Evolutionary conservation across 2,797 vertebrate species (phyloP).

Genomic region (Picus viridis): DNA sequence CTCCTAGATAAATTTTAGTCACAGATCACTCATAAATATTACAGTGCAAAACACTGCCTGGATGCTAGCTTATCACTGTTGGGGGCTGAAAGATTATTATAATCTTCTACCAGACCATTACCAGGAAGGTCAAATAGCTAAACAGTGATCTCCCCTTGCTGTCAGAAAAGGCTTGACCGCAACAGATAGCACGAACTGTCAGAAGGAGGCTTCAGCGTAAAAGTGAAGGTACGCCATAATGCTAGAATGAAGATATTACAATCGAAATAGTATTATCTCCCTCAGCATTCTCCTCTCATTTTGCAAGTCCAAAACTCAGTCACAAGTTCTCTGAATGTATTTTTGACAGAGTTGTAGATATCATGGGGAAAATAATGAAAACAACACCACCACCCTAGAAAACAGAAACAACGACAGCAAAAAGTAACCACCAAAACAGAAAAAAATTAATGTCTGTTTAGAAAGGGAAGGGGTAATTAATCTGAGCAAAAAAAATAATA

Average conservation of each 20-base stretch:
- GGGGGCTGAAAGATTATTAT: constrained; percentile 64
- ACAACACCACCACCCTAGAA: not conserved
- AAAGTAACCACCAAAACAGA: not conserved
- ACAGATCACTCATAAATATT: constrained; percentile 50
- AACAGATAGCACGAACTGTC: not conserved
- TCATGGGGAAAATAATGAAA: accelerated
- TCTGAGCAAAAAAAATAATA: not conserved
- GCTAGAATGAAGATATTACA: not conserved
- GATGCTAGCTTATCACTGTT: constrained; percentile 50
- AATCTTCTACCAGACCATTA: constrained; percentile 53
- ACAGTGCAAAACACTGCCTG: constrained; percentile 16
- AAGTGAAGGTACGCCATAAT: not conserved
- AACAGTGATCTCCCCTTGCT: not conserved
- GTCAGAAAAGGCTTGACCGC: constrained; percentile 34
- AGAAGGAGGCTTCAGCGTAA: not conserved
- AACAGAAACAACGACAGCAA: not conserved
- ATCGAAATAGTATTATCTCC: not conserved
- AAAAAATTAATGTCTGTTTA: not conserved
- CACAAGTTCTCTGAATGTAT: not conserved
- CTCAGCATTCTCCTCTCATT: not conserved
- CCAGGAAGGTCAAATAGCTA: constrained; percentile 64
- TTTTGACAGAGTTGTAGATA: not conserved
- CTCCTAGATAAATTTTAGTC: constrained; percentile 23
- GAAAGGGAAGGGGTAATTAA: not conserved
- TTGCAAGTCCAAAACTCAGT: not conserved